Conservation (phyloP, 2,888 invertebrate genomes). For the Dysmachus trigonus region DNA sequence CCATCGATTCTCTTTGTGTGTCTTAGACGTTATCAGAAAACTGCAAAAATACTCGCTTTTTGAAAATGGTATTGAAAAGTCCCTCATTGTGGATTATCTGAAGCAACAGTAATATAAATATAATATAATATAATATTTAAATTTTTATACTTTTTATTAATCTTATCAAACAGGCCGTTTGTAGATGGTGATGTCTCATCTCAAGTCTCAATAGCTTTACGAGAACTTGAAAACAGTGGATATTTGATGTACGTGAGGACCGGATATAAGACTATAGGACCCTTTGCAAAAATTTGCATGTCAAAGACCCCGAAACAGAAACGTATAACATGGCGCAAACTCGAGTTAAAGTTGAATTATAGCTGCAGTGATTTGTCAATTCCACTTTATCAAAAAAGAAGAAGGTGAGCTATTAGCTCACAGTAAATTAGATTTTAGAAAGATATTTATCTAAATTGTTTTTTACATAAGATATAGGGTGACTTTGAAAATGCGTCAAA, state of each 20-base stretch:
- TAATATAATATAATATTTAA: too few species aligned
- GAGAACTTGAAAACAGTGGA: slow-evolving; percentile 56
- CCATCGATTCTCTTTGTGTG: slow-evolving; percentile 55
- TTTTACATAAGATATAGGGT: too few species aligned
- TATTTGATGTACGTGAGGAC: slow-evolving; percentile 56
- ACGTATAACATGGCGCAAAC: slow-evolving; percentile 55
- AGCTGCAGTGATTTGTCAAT: neutral
- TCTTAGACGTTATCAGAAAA: slow-evolving; percentile 59
- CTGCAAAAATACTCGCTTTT: slow-evolving; percentile 61
- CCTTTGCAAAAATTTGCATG: slow-evolving; percentile 59
- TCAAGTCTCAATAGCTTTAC: slow-evolving; percentile 59
- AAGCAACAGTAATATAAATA: slow-evolving; percentile 57
- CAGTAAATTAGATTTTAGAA: neutral
- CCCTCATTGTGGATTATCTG: slow-evolving; percentile 57
- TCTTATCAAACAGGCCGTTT: slow-evolving; percentile 54
- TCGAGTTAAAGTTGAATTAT: slow-evolving; percentile 45
- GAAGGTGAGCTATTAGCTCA: neutral
- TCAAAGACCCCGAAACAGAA: slow-evolving; percentile 58
- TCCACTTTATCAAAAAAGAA: neutral
- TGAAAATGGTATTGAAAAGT: slow-evolving; percentile 56
- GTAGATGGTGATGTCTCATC: slow-evolving; percentile 59
- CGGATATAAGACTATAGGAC: slow-evolving; percentile 62
- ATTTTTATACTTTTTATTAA: neutral
- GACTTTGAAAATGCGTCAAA: too few species aligned
- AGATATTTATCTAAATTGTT: neutral